Percentiles rank a stretch among this genome's conserved stretches.
Evolutionary conservation across 2,888 invertebrate species (phyloP).

Genomic region (Ochropacha duplaris): DNA sequence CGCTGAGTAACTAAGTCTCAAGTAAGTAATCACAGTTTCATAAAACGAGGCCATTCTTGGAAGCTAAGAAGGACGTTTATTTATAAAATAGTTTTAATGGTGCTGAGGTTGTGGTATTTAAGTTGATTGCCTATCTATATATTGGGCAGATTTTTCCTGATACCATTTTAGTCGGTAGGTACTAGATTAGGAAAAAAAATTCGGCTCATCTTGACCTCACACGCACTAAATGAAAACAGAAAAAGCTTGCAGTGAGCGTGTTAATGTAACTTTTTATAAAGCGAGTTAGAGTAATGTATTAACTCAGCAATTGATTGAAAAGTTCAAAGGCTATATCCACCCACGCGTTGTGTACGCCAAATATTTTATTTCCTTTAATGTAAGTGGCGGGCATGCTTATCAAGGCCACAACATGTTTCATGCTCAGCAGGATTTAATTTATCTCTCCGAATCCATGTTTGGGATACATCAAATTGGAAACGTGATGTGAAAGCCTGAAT

Average conservation of each 20-base stretch:
- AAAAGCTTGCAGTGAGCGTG: no score
- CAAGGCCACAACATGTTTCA: slow-evolving; percentile 21
- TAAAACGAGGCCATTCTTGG: not conserved
- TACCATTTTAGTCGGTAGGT: no score
- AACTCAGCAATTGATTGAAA: not conserved
- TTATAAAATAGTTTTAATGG: not conserved
- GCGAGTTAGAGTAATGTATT: not conserved
- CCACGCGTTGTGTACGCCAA: not conserved
- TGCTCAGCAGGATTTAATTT: slow-evolving; percentile 36
- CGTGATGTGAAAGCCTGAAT: slow-evolving; percentile 32
- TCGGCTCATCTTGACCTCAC: no score
- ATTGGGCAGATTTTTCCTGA: no score
- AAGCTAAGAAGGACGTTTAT: not conserved
- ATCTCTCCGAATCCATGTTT: slow-evolving; percentile 18
- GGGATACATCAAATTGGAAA: slow-evolving; percentile 40
- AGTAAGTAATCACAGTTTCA: not conserved
- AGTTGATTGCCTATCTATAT: no score
- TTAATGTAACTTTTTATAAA: not conserved
- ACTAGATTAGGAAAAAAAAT: no score
- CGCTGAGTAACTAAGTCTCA: not conserved
- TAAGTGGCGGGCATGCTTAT: slow-evolving; percentile 18
- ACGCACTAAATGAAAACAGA: no score
- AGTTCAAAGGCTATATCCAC: not conserved
- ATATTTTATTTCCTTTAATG: slow-evolving; percentile 7
- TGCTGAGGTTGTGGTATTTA: not conserved